Evolutionary conservation across 1,140 invertebrate genomes (phyloP), one percentile per base, ranked within the genome.

Genomic region (Zaprionus ornatus): DNA sequence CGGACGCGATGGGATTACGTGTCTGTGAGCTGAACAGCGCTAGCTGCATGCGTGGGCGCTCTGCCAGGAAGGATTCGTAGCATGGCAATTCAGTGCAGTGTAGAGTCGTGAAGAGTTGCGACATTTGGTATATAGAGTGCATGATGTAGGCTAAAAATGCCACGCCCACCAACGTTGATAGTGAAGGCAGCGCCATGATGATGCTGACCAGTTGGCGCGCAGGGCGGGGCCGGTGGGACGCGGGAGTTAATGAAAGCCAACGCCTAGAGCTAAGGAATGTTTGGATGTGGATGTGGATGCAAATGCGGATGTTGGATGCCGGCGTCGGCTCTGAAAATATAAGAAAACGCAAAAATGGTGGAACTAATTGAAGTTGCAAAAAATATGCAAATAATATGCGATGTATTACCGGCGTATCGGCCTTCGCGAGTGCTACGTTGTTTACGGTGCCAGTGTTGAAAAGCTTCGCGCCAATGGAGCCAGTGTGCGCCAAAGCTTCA

Each of bases 121-220:
- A 95, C 80, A 97, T 93, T 50, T 94, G 95, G 93, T 95, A 97
- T 82, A 97, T 95, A 21, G 96, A 96, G 91, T 97, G 95, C 27
- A 93, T 82, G 67, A 97, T 95, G 90, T 97, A 97, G 6, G 93
- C 95, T 40, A 96, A 82, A 93, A 97, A 96, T 76, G 95, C 88
- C 74, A 94, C 93, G 63, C 94, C 94, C 59, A 96, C 79, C 61
- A 96, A 92, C 19, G 91, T 82, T 19, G 90, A 84, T 57, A 92
- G 81, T 35, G 92, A 92, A 45, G 91, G 92, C 59, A 91, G 48
- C 4, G 69, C 77, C 91, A 92, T 91, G 42, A 25, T 48, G 13
- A 32, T 32, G 29, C 29, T 32, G 29, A 32, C 29, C 40, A 17
- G 40, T 17, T 17, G 40, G 40, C 40, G 40, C n/a, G 40, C 9